These are phyloP conservation scores for Nesogale talazaci DNA, from an alignment of 2,113 vertebrate genomes.

Conservation along the genomic window DNA sequence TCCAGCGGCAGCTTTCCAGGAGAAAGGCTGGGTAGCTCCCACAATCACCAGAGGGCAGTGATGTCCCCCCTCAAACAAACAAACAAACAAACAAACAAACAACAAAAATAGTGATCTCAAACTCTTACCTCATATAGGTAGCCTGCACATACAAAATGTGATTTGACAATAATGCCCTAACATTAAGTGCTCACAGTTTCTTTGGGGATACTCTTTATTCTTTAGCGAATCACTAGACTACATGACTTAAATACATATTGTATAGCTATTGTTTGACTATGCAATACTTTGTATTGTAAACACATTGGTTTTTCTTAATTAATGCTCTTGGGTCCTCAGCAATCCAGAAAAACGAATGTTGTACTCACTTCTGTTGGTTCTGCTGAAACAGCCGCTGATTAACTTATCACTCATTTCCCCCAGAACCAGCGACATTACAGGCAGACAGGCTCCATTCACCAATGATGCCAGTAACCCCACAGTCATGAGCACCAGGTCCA, in stretches of 20 bases:
- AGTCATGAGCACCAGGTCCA: slow-evolving; percentile 84
- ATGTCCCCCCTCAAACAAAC: too few species aligned
- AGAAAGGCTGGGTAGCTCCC: too few species aligned
- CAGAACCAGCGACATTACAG: slow-evolving; percentile 88
- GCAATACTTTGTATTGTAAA: slow-evolving; percentile 10
- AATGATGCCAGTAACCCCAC: slow-evolving; percentile 84
- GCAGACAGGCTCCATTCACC: slow-evolving; percentile 83
- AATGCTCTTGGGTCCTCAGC: background rate
- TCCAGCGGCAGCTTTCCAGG: too few species aligned
- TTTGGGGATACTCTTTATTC: too few species aligned
- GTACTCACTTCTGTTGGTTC: slow-evolving; percentile 76
- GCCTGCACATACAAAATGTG: too few species aligned
- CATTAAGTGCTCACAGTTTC: too few species aligned
- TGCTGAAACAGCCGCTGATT: slow-evolving; percentile 69
- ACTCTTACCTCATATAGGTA: too few species aligned
- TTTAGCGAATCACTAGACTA: too few species aligned
- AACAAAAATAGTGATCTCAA: too few species aligned
- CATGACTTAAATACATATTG: background rate
- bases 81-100: too few species aligned
- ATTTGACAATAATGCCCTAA: too few species aligned
- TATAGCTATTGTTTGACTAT: background rate
- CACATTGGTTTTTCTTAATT: background rate
- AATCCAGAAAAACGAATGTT: slow-evolving; percentile 32
- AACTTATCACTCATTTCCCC: slow-evolving; percentile 90
- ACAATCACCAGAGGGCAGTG: too few species aligned